A percentile compares a stretch with the other conserved stretches of the same genome.
Evolutionary conservation across 2,888 invertebrate species (phyloP).

Genomic region (Leucophenga montana): DNA sequence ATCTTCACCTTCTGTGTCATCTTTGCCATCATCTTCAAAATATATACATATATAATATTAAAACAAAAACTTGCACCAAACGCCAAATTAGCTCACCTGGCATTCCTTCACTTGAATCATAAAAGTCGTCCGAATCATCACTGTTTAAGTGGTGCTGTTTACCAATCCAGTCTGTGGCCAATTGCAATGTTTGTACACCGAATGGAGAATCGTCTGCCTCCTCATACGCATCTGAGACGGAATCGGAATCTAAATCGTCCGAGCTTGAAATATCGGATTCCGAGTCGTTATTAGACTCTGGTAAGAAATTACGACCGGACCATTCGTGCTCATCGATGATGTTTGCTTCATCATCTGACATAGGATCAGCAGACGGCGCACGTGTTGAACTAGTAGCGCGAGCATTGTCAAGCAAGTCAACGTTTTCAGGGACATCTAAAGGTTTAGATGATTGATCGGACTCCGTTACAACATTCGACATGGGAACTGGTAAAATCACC

Average conservation of each 20-base stretch:
- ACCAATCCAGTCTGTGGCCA: constrained; percentile 81
- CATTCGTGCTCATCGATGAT: constrained; percentile 97
- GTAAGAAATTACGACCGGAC: constrained; percentile 93
- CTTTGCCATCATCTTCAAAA: constrained; percentile 76
- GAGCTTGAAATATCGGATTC: constrained; percentile 75
- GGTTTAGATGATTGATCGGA: constrained; percentile 14
- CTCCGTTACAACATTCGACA: constrained; percentile 25
- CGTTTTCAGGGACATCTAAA: constrained; percentile 52
- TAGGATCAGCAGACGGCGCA: constrained; percentile 74
- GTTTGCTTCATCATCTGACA: constrained; percentile 77
- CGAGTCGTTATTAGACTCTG: constrained; percentile 83
- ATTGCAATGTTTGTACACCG: constrained; percentile 78
- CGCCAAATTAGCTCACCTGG: constrained; percentile 56
- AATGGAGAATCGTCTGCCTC: constrained; percentile 78
- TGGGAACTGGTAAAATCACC: constrained; percentile 32
- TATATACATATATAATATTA: background rate
- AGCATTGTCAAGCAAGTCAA: constrained; percentile 70
- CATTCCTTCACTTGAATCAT: constrained; percentile 73
- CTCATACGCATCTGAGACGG: constrained; percentile 79
- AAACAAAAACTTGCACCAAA: background rate
- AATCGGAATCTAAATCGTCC: constrained; percentile 78
- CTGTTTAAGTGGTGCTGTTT: constrained; percentile 75
- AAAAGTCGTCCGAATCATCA: constrained; percentile 72
- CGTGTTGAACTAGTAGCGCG: constrained; percentile 39
- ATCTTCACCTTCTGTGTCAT: constrained; percentile 84